Base-by-base conservation (phyloP, 2,797 vertebrate species). In the Eidolon dupreanum region DNA sequence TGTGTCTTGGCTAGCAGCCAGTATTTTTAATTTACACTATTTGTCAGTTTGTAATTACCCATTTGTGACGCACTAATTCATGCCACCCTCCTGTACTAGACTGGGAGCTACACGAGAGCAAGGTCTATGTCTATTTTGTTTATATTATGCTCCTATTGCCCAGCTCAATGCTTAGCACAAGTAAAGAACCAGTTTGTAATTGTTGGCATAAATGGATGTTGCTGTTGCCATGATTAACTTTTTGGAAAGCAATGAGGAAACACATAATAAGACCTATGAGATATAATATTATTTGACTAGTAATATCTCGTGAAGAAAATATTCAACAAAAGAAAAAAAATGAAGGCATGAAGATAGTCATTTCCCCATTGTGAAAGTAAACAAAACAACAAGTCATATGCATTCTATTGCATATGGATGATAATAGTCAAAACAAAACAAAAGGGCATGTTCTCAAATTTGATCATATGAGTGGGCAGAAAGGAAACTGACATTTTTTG, bases 171-270 rank as follows among this genome's bases (percentile, higher is more conserved):
- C 8, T 38, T 74, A 38, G 31, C 38, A 63, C 20, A 38, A 71
- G 49, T 2, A 71, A 28, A 84, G 17, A 63, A 15, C 68, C 36
- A 36, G 8, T n/a, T 71, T 83, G 16, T 88, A 93, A 86, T 7
- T 88, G 43, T 6, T 73, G 74, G 74, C 28, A 41, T 71, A 63
- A 59, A n/a, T 15, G 36, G 19, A 78, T 57, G 43, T 31, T 53
- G 24, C 12, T 66, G 55, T 49, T 85, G 75, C 33, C 70, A 38
- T 41, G 28, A 46, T 36, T n/a, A 61, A 77, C 71, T 33, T 86
- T 86, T 88, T 93, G 66, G 53, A 94, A 95, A 77, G 74, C 68
- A 75, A 70, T 38, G 55, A 57, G 17, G 68, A n/a, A 82, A 78
- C 66, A 65, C 7, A 41, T 41, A 84, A 46, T 46, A 55, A 88